These are phyloP conservation scores for Podargus strigoides DNA, from an alignment of 2,797 vertebrate genomes.

Conservation along the genomic window DNA sequence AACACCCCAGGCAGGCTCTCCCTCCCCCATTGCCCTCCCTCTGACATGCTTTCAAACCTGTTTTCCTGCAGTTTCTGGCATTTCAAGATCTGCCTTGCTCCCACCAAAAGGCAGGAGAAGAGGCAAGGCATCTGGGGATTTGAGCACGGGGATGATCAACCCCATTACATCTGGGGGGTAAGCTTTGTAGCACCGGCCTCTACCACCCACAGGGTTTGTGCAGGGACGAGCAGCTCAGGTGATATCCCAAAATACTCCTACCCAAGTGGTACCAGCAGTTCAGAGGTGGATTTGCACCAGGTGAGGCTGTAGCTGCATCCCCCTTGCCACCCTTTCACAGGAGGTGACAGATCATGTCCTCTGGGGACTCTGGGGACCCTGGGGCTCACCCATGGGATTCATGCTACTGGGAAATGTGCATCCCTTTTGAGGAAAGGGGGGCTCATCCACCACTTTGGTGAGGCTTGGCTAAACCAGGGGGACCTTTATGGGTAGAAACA, in stretches of 20 bases:
- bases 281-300: background rate
- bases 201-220: background rate
- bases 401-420: fast-evolving
- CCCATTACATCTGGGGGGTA: background rate
- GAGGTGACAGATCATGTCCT: background rate
- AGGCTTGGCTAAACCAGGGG: background rate
- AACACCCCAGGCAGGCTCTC: background rate
- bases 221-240: background rate
- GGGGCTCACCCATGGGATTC: background rate
- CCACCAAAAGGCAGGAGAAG: background rate
- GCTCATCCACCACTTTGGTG: background rate
- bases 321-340: background rate
- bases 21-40: background rate
- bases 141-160: background rate
- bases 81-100: background rate
- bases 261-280: background rate
- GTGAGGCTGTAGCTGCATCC: background rate
- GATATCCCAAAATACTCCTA: background rate
- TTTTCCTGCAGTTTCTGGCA: background rate
- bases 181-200: background rate
- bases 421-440: background rate
- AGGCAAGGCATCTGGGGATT: background rate
- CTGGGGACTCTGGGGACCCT: background rate
- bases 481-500: background rate
- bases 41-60: background rate